phyloP scores from a whole-genome alignment of 2,797 vertebrate species.

The Aldrovandia affinis region DNA sequence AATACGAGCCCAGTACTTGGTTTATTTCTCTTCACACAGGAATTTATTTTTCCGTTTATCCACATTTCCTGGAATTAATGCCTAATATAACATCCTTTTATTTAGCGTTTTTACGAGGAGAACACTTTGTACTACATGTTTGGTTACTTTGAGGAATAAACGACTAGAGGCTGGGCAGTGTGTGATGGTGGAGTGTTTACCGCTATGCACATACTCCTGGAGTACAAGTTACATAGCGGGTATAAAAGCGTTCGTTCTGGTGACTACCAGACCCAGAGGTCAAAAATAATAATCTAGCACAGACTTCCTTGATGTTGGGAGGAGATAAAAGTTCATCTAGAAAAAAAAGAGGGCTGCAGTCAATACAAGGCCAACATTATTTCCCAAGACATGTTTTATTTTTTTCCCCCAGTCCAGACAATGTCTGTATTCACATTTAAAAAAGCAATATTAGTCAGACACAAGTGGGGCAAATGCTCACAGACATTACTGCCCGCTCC shows the following conservation, averaged over 20 bases:
- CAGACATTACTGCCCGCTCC: constrained; percentile 51
- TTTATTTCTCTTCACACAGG: constrained; percentile 41
- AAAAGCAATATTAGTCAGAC: constrained; percentile 51
- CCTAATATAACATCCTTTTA: constrained; percentile 37
- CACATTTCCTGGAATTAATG: constrained; percentile 41
- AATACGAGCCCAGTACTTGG: constrained; percentile 22
- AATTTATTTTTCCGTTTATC: constrained; percentile 43
- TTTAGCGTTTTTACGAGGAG: constrained; percentile 36
- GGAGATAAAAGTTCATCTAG: constrained; percentile 64
- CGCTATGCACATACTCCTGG: constrained; percentile 40
- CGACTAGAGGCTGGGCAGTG: neutral
- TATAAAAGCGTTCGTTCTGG: constrained; percentile 58
- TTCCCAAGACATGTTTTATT: constrained; percentile 25
- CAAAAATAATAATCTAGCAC: constrained; percentile 60
- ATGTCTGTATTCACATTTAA: constrained; percentile 60
- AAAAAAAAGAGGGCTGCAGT: constrained; percentile 51
- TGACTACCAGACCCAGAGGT: constrained; percentile 52
- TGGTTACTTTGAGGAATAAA: constrained; percentile 42
- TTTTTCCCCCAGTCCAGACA: constrained; percentile 47
- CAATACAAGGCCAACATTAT: constrained; percentile 61
- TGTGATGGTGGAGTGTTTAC: constrained; percentile 45
- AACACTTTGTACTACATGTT: constrained; percentile 40
- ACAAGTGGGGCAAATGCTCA: constrained; percentile 40
- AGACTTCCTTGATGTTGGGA: constrained; percentile 56
- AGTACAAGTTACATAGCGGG: constrained; percentile 44